These are phyloP conservation scores for Dolomedes plantarius DNA, from an alignment of 2,888 invertebrate genomes.

Conservation along the genomic window DNA sequence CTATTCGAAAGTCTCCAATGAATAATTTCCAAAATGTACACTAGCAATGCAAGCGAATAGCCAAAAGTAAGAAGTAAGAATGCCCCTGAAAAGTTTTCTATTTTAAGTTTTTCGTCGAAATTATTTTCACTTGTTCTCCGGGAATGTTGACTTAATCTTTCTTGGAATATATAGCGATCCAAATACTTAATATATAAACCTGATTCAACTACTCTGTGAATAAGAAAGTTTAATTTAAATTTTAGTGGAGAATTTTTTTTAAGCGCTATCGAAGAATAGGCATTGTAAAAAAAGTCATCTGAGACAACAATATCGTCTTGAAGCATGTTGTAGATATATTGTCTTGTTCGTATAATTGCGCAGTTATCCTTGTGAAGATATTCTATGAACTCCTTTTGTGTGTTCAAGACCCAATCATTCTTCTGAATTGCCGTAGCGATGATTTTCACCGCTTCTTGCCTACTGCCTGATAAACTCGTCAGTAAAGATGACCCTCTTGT, in stretches of 20 bases:
- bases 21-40: background rate
- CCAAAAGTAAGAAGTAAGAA: background rate
- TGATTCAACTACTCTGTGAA: background rate
- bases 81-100: background rate
- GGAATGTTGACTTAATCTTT: background rate
- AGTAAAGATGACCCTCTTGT: conserved; percentile 2
- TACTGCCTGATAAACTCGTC: background rate
- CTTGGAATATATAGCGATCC: background rate
- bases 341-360: background rate
- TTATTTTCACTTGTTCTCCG: background rate
- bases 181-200: background rate
- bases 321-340: background rate
- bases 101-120: background rate
- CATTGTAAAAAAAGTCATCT: conserved; percentile 11
- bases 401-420: conserved; percentile 12
- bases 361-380: background rate
- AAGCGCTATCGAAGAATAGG: conserved; percentile 17
- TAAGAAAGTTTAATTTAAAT: background rate
- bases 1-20: too few relatives aligned
- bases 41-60: background rate
- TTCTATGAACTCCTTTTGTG: background rate
- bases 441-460: background rate
- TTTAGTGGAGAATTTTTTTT: conserved; percentile 14
- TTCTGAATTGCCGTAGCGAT: conserved; percentile 19
- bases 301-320: conserved; percentile 17